Evolutionary conservation across 1,140 invertebrate species (phyloP), one percentile per base, ranked within the genome.

Genomic region (Ruditapes philippinarum): DNA sequence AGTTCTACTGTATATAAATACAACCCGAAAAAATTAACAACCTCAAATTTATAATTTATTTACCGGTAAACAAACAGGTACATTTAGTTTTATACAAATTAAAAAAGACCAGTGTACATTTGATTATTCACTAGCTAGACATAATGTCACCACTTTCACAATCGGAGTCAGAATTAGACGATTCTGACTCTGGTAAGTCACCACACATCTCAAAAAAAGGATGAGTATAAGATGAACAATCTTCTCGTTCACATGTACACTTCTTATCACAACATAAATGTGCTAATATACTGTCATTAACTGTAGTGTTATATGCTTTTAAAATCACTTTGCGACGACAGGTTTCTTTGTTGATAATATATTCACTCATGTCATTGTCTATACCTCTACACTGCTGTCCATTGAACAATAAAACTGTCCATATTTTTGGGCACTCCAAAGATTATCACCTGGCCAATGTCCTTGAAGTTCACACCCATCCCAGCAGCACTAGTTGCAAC

Each of bases 391-490:
- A 85, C 60, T 91, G 87, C 51, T 91, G 90, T 19, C 87, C 89
- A n/a, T n/a, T n/a, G n/a, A n/a, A n/a, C n/a, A n/a, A n/a, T n/a
- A 73, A 84, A 89, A 51, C 79, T 89, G 57, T 91, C 90, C 73
- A 91, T 83, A 33, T 91, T 79, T 28, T 36, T 45, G 0, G 90
- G 88, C 22, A 54, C 51, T 22, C 91, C 89, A 88, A 68, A 91
- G 70, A 90, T 60, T 49, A 91, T 74, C 40, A 91, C 78, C 31
- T 74, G 42, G 25, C 90, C 36, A 7, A 88, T 45, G 25, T 62
- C 65, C 49, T 78, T 17, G 25, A 91, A 90, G 51, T 91, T 90
- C 0, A 91, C 86, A n/a, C 88, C 90, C 88, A 91, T 91, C 31
- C 88, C 88, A 42, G 88, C 88, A 40, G 90, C 80, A 86, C 82